Evolutionary conservation across 2,113 vertebrate genomes (phyloP), one percentile per base, ranked within the genome.

Genomic region (Condylura cristata): DNA sequence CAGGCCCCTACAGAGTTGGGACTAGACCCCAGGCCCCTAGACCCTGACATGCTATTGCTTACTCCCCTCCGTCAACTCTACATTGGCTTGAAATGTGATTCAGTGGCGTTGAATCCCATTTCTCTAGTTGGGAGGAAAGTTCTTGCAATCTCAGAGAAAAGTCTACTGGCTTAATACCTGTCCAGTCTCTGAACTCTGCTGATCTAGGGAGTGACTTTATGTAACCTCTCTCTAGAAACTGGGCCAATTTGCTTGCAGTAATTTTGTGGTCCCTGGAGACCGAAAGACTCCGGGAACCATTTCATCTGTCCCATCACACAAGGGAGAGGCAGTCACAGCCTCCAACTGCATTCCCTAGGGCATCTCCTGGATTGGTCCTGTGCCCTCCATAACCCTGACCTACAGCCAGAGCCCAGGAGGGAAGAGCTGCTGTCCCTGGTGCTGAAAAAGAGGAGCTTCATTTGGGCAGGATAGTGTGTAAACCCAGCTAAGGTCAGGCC

Each of bases 391-490:
- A 66, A 4, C 44, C 24, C 86, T 61, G 66, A 56, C 60, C 32
- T 60, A 84, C 18, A 80, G 22, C 20, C 51, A 26, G 46, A 51
- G 65, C 63, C 53, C 13, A 48, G 20, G 41, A 65, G 8, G 30
- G 58, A 8, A 39, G 13, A 26, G 72, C 2, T 8, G 18, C 96
- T 97, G 76, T 96, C 96, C 94, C 58, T 81, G 96, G 96, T 96
- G 65, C 96, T 96, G 94, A 95, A 96, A 71, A 34, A 3, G 8
- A 63, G 32, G 8, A 61, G 51, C 17, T 83, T 10, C 20, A 2
- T 63, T 60, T 83, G 10, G 14, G 26, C 37, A 78, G 58, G 30
- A 46, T n/a, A 58, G 70, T 13, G 1, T 37, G 30, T 58, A 26
- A 78, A 81, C 26, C 28, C 46, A 66, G 37, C 34, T 34, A 68